Base-by-base conservation (phyloP, 2,113 vertebrate species). In the Pandion haliaetus region DNA sequence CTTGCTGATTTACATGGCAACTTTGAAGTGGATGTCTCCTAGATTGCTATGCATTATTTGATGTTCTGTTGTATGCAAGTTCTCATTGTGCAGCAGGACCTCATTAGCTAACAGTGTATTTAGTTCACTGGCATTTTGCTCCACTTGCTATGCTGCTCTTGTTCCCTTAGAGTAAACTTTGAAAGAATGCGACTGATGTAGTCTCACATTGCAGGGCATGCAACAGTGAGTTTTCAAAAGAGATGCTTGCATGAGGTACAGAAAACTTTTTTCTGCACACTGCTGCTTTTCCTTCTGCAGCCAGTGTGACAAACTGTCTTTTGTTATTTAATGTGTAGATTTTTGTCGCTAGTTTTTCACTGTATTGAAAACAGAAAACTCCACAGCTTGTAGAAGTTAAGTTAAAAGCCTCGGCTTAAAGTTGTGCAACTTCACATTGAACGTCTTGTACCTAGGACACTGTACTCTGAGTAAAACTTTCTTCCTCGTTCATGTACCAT, bases 91-190 rank as follows among this genome's bases (percentile, higher is more conserved):
- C 63, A 89, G 8, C 34, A 50, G 90, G 32, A 87, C 20, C 52
- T 85, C 63, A 34, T 94, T 92, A 84, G 49, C 71, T 86, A 90
- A 58, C 70, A 62, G 67, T n/a, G 72, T 58, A 8, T 78, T 91
- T 89, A 54, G 84, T 66, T 84, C 65, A 47, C 57, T 73, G 97
- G 93, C 70, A 57, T 77, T 95, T 91, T 95, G 25, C n/a, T 94
- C 86, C 81, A 87, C 93, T 95, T 96, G 82, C 71, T 95, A 93
- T 94, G 93, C 92, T 83, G 95, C 24, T 95, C 91, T 79, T 94
- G 86, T 94, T 89, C 54, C 36, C 49, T 40, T 86, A 78, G 72
- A 95, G 88, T 63, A 81, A 97, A 61, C 94, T 87, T 57, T 82
- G 52, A 92, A 94, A 92, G 91, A 93, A 89, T 86, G 85, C 95